Evolutionary conservation across 2,888 invertebrate genomes (phyloP), one percentile per base, ranked within the genome.

Genomic region (Caradrina kadenii): DNA sequence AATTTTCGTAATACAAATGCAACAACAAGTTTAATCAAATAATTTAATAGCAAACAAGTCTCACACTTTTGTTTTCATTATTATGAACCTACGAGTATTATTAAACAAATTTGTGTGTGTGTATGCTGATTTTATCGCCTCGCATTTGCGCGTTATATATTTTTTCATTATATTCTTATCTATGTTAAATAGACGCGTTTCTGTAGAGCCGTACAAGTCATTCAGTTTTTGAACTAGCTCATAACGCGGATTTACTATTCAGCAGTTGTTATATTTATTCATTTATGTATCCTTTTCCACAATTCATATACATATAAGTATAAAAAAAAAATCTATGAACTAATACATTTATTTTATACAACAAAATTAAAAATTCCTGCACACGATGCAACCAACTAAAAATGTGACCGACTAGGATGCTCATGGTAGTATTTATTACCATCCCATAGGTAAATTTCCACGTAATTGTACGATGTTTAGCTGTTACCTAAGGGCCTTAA

Each of bases 61-160:
- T 7, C n/a, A 39, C 21, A 55, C n/a, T 48, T 67, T 52, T 74
- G 56, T 66, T 67, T 67, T 56, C 60, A 31, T 48, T 59, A 22
- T 21, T 17, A 53, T 21, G 6, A 53, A 70, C 15, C 15, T 66
- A 66, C 22, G 21, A 26, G 35, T 75, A 50, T 45, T 52, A 39
- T 22, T 62, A 42, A 56, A 73, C n/a, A 64, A 42, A 53, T 50
- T 55, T 13, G 35, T 59, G 49, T 45, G 45, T 45, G 45, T 58
- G 56, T 26, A 26, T 54, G 54, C 13, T 39, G 69, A 55, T 69
- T 56, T 74, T 70, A 76, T 73, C 76, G 54, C 53, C 56, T 60
- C 64, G 72, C 61, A 78, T 68, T 69, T 81, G 81, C 82, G 83
- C 80, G 64, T 63, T 56, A 70, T 56, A 70, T 13, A 68, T 56